phyloP scores from a whole-genome alignment of 2,113 vertebrate species.

The Clarias batrachus region DNA sequence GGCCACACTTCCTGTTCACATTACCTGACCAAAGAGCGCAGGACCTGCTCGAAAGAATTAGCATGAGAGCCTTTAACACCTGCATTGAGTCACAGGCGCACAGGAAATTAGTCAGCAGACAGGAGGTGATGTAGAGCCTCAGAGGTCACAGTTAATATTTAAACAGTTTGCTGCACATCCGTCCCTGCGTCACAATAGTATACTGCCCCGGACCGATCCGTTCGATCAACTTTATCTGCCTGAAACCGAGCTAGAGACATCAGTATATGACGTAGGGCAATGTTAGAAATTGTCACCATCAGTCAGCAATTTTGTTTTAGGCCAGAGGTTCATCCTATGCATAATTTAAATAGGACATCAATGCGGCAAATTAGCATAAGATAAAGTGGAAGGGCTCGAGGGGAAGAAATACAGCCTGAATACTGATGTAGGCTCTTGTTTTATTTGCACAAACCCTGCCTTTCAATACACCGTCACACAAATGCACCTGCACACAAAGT shows the following conservation, averaged over 20 bases:
- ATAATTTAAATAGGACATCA: conserved; percentile 28
- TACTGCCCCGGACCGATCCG: conserved; percentile 1
- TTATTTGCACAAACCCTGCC: background rate
- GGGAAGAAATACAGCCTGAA: conserved; percentile 21
- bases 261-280: background rate
- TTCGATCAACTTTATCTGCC: background rate
- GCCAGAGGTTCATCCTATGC: conserved; percentile 5
- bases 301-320: conserved; percentile 28
- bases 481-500: background rate
- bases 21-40: background rate
- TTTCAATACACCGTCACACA: background rate
- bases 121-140: background rate
- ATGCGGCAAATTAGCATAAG: conserved; percentile 13
- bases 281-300: background rate
- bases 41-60: no score
- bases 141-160: conserved; percentile 10
- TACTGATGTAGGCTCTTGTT: conserved; percentile 16
- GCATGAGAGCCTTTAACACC: background rate
- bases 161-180: conserved; percentile 4
- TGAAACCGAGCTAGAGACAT: background rate
- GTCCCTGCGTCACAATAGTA: background rate
- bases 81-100: background rate
- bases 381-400: conserved; percentile 19
- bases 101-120: background rate
- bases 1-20: no score